A percentile compares a stretch with the other conserved stretches of the same genome.
phyloP scores from a whole-genome alignment of 2,113 vertebrate species.

The Odobenus rosmarus region DNA sequence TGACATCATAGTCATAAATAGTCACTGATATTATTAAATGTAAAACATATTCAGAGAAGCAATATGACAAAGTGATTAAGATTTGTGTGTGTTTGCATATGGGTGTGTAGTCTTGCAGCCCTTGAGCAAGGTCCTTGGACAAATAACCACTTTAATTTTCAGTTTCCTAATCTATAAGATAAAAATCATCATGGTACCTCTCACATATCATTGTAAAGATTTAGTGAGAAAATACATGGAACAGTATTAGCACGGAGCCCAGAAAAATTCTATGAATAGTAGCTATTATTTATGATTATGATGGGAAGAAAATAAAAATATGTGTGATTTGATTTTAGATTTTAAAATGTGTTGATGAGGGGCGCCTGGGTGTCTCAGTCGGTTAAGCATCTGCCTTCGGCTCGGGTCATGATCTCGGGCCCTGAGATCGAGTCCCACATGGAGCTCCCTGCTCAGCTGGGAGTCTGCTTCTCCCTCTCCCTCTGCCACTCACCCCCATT shows the following conservation, averaged over 20 bases:
- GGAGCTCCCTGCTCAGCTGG: background rate
- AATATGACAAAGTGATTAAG: background rate
- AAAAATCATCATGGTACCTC: background rate
- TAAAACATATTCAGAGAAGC: background rate
- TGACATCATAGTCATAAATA: background rate
- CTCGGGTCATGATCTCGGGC: background rate
- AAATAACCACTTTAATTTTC: slow-evolving; percentile 34
- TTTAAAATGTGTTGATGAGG: background rate
- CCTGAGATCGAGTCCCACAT: background rate
- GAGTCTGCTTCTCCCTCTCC: background rate
- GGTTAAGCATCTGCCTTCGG: background rate
- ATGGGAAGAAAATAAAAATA: slow-evolving; percentile 6
- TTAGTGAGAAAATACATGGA: slow-evolving; percentile 27
- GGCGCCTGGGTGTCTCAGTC: background rate
- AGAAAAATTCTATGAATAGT: background rate
- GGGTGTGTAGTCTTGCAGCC: background rate
- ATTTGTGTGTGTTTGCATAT: background rate
- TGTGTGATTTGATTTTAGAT: background rate
- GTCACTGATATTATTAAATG: background rate
- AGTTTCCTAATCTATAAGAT: background rate
- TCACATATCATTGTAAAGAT: background rate
- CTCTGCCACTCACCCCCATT: background rate
- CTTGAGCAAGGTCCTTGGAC: background rate
- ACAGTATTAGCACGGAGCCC: background rate
- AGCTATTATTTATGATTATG: background rate